Evolutionary conservation across 2,888 invertebrate genomes (phyloP).

Genomic region (Clepsis dumicolana): DNA sequence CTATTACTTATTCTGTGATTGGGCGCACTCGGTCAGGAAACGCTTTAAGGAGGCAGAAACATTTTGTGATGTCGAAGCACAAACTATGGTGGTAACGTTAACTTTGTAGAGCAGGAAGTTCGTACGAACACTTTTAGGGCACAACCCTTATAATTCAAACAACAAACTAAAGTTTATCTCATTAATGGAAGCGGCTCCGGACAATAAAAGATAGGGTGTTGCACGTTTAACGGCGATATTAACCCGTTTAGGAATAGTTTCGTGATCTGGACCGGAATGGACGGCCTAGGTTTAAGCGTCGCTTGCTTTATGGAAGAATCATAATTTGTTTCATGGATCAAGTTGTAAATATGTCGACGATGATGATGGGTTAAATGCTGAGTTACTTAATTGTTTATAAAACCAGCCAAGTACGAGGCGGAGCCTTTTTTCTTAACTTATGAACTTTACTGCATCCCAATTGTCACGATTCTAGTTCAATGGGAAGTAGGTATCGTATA

Average conservation of each 20-base stretch:
- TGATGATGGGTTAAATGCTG: background rate
- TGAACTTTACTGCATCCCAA: no score
- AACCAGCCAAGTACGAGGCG: no score
- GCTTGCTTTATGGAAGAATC: slow-evolving; percentile 2
- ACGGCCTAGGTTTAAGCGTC: slow-evolving; percentile 15
- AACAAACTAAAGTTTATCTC: slow-evolving; percentile 3
- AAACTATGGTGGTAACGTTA: no score
- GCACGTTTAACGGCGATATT: slow-evolving; percentile 19
- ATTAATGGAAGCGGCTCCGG: slow-evolving; percentile 1
- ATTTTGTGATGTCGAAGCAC: no score
- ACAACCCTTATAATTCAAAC: background rate
- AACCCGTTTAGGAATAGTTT: slow-evolving; percentile 22
- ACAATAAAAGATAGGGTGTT: slow-evolving; percentile 6
- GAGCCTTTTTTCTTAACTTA: no score
- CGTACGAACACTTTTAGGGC: background rate
- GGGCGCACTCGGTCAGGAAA: no score
- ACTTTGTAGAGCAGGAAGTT: no score
- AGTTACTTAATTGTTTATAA: no score
- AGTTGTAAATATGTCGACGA: background rate
- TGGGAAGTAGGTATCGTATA: no score
- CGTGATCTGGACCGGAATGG: slow-evolving; percentile 26
- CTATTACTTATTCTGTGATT: no score
- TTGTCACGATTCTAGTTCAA: no score
- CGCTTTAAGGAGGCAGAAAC: no score
- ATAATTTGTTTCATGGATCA: slow-evolving; percentile 3